phyloP scores from a whole-genome alignment of 1,140 invertebrate species.

The Liolophura sinensis region DNA sequence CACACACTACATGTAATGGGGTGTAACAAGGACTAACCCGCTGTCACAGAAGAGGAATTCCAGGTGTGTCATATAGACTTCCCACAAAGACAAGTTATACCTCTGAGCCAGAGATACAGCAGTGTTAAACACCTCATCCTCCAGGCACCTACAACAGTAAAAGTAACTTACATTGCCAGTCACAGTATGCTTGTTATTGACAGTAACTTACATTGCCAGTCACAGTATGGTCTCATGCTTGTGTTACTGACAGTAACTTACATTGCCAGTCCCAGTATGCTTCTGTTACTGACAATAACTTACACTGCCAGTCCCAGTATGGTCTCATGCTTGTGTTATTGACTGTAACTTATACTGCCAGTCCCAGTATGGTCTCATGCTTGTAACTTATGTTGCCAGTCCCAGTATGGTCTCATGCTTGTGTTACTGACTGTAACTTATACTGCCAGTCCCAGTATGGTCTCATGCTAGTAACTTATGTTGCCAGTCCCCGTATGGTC shows the following conservation, averaged over 20 bases:
- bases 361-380: constrained; percentile 62
- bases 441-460: constrained; percentile 63
- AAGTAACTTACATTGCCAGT: constrained; percentile 62
- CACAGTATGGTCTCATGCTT: constrained; percentile 31
- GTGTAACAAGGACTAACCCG: constrained; percentile 30
- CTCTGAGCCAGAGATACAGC: constrained; percentile 52
- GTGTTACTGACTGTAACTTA: too few species aligned
- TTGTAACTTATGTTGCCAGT: constrained; percentile 59
- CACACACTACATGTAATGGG: too few species aligned
- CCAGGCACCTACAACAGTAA: constrained; percentile 54
- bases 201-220: constrained; percentile 64
- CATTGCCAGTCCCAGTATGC: constrained; percentile 63
- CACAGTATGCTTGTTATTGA: constrained; percentile 62
- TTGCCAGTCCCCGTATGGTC: constrained; percentile 58
- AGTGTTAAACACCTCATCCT: constrained; percentile 51
- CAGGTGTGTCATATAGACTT: constrained; percentile 58
- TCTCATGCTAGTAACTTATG: constrained; percentile 64
- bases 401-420: too few species aligned
- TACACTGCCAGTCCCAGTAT: constrained; percentile 55
- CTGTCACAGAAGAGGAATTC: constrained; percentile 57
- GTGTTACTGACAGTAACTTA: constrained; percentile 37
- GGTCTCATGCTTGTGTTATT: neutral
- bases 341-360: constrained; percentile 60
- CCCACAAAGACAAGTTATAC: constrained; percentile 54
- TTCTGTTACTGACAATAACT: constrained; percentile 62